A percentile compares a stretch with the other conserved stretches of the same genome.
These are phyloP conservation scores for Oegoconia quadripuncta DNA, from an alignment of 2,888 invertebrate genomes.

Conservation along the genomic window DNA sequence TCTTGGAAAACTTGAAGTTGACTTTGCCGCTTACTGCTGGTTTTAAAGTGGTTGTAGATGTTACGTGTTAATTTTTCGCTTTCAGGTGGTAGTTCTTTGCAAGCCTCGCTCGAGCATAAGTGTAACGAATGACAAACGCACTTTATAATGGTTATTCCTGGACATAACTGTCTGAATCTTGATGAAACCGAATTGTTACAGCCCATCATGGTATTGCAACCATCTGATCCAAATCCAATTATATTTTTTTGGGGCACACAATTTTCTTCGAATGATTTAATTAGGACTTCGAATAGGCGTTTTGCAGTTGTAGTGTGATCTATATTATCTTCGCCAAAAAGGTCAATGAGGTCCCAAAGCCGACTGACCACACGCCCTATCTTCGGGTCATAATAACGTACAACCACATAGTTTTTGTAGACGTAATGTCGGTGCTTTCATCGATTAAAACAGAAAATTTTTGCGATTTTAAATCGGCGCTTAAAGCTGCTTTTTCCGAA, in stretches of 20 bases:
- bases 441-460: constrained; percentile 16
- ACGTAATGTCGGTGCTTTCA: constrained; percentile 13
- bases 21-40: constrained; percentile 9
- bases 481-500: constrained; percentile 16
- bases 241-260: constrained; percentile 15
- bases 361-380: constrained; percentile 10
- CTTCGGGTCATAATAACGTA: constrained; percentile 10
- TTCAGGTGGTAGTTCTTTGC: constrained; percentile 27
- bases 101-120: constrained; percentile 34
- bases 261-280: constrained; percentile 17
- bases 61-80: constrained; percentile 31
- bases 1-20: constrained; percentile 2
- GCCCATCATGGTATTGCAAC: constrained; percentile 21
- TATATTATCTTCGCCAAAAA: constrained; percentile 6
- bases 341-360: constrained; percentile 15
- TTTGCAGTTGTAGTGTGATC: constrained; percentile 12
- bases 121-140: constrained; percentile 37
- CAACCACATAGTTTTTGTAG: constrained; percentile 15
- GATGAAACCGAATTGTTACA: constrained; percentile 18
- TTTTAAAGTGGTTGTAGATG: constrained; percentile 25
- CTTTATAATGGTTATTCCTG: constrained; percentile 15
- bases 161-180: constrained; percentile 12
- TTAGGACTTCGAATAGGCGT: constrained; percentile 14
- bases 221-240: constrained; percentile 21
- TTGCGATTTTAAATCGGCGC: constrained; percentile 12